Evolutionary conservation across 1,140 invertebrate species (phyloP), one percentile per base, ranked within the genome.

Genomic region (Pygmarrhopalites habei): DNA sequence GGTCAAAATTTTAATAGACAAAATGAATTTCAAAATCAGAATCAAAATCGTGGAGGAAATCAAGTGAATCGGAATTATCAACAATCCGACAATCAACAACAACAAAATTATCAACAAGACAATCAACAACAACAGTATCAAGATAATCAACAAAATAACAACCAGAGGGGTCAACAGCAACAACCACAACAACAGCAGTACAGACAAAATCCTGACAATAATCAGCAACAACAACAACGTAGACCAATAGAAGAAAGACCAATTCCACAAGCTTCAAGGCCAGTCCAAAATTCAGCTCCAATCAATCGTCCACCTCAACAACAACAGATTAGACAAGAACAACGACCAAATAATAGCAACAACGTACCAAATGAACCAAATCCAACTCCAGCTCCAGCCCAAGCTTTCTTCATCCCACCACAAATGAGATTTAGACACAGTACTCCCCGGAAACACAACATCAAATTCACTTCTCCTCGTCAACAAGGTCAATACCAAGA

Each of bases 391-490:
- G 19, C 17, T 21, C 25, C n/a, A 41, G 7, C 19, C 19, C 55
- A 46, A 41, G 19, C 44, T 10, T 19, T 10, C 28, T 39, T 28
- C 29, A 44, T 17, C 21, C 49, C 25, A 44, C 51, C 28, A 26
- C 51, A 65, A 43, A 29, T 26, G 25, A 70, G 67, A 47, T 70
- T 70, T 43, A 32, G 68, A 23, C 68, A 70, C 41, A 67, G 65
- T 39, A 70, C 68, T 15, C 68, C 68, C n/a, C 43, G 68, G 26
- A 62, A 67, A 32, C 65, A 70, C 29, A 65, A 65, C 47, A 62
- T 67, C 0, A 64, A 70, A 32, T 70, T 70, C 46, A 64, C 60
- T 19, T n/a, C 57, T 3, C 28, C 62, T 2, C 28, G 60, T 2
- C 29, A 46, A 61, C 44, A 52, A 25, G 44, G 30, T 1, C 35